A percentile compares a stretch with the other conserved stretches of the same genome.
Conservation (phyloP, 2,113 vertebrate species). For the Cyprinodon tularosa region DNA sequence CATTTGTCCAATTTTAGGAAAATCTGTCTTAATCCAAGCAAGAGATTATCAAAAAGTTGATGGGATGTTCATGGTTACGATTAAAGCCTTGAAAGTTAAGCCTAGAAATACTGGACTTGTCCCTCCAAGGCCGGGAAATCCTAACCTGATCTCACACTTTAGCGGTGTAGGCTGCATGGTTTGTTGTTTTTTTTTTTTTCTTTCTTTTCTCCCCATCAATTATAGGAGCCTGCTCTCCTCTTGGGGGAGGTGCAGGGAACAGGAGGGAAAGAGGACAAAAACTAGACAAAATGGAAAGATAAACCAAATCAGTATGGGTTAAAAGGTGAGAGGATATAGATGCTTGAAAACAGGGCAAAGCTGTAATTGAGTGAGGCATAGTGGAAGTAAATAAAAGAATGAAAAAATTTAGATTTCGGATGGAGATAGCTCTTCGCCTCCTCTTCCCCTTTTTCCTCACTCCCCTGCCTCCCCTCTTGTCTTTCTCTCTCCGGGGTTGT, state of each 20-base stretch:
- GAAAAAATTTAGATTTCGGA: slow-evolving; percentile 48
- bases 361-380: slow-evolving; percentile 6
- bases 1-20: slow-evolving; percentile 10
- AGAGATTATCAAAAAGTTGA: slow-evolving; percentile 44
- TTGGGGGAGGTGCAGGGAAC: slow-evolving; percentile 57
- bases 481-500: slow-evolving; percentile 64
- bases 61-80: slow-evolving; percentile 57
- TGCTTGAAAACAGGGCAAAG: slow-evolving; percentile 15
- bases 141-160: slow-evolving; percentile 78
- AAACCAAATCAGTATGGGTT: slow-evolving; percentile 20
- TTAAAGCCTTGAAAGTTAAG: slow-evolving; percentile 65
- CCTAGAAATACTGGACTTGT: slow-evolving; percentile 55
- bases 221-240: slow-evolving; percentile 62
- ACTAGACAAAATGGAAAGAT: slow-evolving; percentile 15
- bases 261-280: slow-evolving; percentile 14
- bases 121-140: slow-evolving; percentile 52
- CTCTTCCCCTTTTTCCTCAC: neutral
- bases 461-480: slow-evolving; percentile 11
- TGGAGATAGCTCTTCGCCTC: slow-evolving; percentile 43
- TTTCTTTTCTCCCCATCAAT: slow-evolving; percentile 75
- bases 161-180: slow-evolving; percentile 56
- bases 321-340: slow-evolving; percentile 14
- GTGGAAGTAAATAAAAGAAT: slow-evolving; percentile 44
- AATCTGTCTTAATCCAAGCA: slow-evolving; percentile 29
- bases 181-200: slow-evolving; percentile 44